phyloP scores from a whole-genome alignment of 2,797 vertebrate species.

The Propithecus perrieri region DNA sequence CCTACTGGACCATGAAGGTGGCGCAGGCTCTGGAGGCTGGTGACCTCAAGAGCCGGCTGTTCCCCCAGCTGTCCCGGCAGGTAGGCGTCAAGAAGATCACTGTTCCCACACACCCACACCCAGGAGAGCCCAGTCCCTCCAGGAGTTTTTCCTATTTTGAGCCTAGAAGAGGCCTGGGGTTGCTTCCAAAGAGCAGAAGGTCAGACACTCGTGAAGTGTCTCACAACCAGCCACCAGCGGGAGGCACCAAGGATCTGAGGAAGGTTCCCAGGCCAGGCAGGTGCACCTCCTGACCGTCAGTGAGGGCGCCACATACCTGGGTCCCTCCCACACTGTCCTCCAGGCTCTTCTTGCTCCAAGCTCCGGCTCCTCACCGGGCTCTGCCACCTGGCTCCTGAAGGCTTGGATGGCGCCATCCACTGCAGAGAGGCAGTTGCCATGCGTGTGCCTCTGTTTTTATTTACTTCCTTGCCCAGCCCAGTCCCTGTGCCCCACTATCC shows the following conservation, averaged over 20 bases:
- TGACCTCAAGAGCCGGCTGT: constrained; percentile 87
- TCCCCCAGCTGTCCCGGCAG: constrained; percentile 90
- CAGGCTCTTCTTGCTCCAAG: neutral
- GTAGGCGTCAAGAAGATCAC: constrained; percentile 77
- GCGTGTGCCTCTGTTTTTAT: neutral
- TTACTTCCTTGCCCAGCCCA: neutral
- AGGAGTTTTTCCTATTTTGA: neutral
- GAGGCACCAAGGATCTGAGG: neutral
- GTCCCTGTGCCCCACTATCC: neutral
- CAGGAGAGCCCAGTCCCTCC: neutral
- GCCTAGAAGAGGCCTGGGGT: neutral
- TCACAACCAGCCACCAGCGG: neutral
- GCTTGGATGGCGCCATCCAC: accelerated
- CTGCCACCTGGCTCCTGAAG: neutral
- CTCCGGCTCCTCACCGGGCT: neutral
- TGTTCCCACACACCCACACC: neutral
- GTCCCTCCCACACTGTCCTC: neutral
- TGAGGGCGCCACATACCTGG: neutral
- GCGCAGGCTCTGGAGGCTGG: constrained; percentile 90
- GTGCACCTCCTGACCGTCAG: neutral
- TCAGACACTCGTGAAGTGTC: neutral
- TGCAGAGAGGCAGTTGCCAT: neutral
- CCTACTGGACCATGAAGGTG: constrained; percentile 94
- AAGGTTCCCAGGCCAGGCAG: neutral
- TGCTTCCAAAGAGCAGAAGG: neutral